Evolutionary conservation across 2,113 vertebrate species (phyloP), one percentile per base, ranked within the genome.

Genomic region (Lipophrys pholis): DNA sequence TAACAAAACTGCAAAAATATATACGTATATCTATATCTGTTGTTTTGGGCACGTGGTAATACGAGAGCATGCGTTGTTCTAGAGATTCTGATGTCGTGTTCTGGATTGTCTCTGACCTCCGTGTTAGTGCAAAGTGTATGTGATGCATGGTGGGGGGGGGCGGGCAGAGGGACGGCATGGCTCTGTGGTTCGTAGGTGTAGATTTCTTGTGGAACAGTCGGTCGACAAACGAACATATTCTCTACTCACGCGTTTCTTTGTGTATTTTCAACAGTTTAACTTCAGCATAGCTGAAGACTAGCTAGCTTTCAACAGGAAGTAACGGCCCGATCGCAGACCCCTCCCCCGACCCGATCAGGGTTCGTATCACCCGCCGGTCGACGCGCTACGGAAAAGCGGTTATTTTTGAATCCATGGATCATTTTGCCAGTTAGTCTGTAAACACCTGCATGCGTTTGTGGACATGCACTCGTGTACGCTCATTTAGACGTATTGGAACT

Each of bases 401-500:
- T 30, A 30, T 30, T 30, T 30, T 30, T 30, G 21, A 30, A 30
- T 4, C 21, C 21, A 30, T 4, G 75, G 42, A 80, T 87, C 81
- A 81, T 76, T 73, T 86, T 75, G 62, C 82, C 87, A 88, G 72
- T 87, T 86, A 80, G 73, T 62, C 87, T 85, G 78, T 90, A 85
- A 82, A 84, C 90, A 87, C 90, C 76, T 92, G 94, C 93, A 93
- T 93, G 92, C 89, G 45, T 92, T 89, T 90, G 84, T 91, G 82
- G 79, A 90, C 89, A 92, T 76, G 82, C 85, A 80, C 86, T 82
- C 80, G 17, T 83, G 84, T 89, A 86, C 75, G 74, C 82, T 82
- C 88, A 84, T 89, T 78, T 84, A 87, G 82, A 83, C 54, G 79
- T 91, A 74, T 78, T 85, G 61, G 61, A 81, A 78, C 78, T 61